Evolutionary conservation across 2,113 vertebrate species (phyloP), one percentile per base, ranked within the genome.

Genomic region (Sprattus sprattus): DNA sequence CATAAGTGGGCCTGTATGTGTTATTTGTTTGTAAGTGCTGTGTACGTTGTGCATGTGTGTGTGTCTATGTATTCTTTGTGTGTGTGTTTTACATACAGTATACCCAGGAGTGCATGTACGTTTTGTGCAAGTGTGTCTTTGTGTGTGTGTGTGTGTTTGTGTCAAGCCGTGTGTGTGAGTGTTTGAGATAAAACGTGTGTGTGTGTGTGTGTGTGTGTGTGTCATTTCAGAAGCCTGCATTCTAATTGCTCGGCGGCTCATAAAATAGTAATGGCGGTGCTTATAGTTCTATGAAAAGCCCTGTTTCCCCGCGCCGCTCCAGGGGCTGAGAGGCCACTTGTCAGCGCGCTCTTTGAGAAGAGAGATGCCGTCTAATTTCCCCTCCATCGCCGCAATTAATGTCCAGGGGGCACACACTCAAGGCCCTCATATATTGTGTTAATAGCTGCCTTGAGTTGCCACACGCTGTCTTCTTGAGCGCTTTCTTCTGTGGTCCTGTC

Each of bases 301-400:
- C 25, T 50, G 32, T 78, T 22, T 6, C n/a, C 20, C 85, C 16
- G 45, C 75, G 32, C n/a, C 25, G 78, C 71, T 16, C n/a, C 16
- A n/a, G 82, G 50, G 22, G 0, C 32, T 83, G 78, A 87, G 85
- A 87, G 78, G 67, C 82, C 49, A 81, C 86, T 83, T 82, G 81
- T 87, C 87, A 82, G 5, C 52, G 64, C 64, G 49, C 84, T 64
- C 83, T 89, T n/a, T 85, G 82, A 85, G 85, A 85, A 45, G 52
- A 78, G 83, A 88, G 85, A 87, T 87, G 44, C 80, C 45, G 50
- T 82, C 82, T 90, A 91, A 88, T 88, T 89, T 87, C 75, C 18
- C 46, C 88, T 83, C 84, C 84, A 83, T 87, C 57, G 78, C 85
- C 85, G 57, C 90, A 83, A 81, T 92, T 90, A 88, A 84, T 11